These are phyloP conservation scores for Axea sp. DNA, from an alignment of 2,888 invertebrate species.

Conservation along the genomic window DNA sequence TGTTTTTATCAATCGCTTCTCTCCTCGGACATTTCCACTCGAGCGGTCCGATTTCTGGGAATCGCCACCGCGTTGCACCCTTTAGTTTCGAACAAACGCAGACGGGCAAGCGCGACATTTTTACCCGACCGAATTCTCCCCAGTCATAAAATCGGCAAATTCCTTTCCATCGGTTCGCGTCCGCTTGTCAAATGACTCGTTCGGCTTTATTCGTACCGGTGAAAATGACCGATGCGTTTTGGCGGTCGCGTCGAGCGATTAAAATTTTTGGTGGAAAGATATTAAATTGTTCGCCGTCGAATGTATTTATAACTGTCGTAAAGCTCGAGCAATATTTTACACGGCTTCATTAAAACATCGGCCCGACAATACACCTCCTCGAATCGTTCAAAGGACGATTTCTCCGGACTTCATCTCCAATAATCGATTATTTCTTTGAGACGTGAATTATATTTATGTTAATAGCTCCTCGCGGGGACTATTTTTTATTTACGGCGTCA, in stretches of 20 bases:
- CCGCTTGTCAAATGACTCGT: too few species aligned
- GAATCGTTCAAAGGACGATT: conserved; percentile 25
- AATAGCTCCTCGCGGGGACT: conserved; percentile 45
- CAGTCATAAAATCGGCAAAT: too few species aligned
- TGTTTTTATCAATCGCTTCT: too few species aligned
- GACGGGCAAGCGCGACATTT: too few species aligned
- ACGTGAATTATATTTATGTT: conserved; percentile 51
- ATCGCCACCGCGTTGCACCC: too few species aligned
- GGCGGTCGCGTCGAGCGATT: not conserved
- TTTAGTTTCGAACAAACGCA: too few species aligned
- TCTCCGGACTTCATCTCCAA: conserved; percentile 32
- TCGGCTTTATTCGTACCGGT: conserved; percentile 15
- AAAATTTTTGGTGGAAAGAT: conserved; percentile 2
- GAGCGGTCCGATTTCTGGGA: too few species aligned
- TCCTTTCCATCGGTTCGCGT: too few species aligned
- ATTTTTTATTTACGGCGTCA: conserved; percentile 54
- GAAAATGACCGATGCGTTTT: not conserved
- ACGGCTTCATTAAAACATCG: conserved; percentile 29
- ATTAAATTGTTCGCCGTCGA: conserved; percentile 13
- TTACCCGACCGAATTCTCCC: too few species aligned
- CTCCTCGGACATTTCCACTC: too few species aligned
- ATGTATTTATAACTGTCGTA: conserved; percentile 27
- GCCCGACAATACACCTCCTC: conserved; percentile 16
- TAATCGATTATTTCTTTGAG: conserved; percentile 39
- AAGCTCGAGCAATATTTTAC: conserved; percentile 28